Evolutionary conservation across 2,888 invertebrate genomes (phyloP).

Genomic region (Mesoligia furuncula): DNA sequence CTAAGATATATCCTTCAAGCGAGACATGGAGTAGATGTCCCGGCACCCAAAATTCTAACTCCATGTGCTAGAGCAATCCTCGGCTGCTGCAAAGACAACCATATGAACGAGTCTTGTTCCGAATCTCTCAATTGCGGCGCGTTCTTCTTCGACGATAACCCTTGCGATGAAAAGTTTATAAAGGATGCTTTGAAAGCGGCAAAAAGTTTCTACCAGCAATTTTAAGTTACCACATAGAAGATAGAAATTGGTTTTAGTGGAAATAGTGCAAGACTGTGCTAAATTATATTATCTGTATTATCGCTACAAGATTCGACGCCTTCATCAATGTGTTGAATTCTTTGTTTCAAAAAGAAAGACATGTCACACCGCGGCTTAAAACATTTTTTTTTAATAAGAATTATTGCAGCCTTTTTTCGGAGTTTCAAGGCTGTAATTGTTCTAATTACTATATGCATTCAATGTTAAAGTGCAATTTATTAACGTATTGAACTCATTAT

Average conservation of each 20-base stretch:
- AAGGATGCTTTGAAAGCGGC: slow-evolving; percentile 90
- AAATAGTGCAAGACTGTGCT: slow-evolving; percentile 34
- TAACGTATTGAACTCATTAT: slow-evolving; percentile 11
- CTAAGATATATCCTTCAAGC: slow-evolving; percentile 77
- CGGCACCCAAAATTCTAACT: slow-evolving; percentile 80
- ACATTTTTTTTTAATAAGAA: neutral
- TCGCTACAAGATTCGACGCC: neutral
- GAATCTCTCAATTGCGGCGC: slow-evolving; percentile 93
- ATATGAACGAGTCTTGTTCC: slow-evolving; percentile 91
- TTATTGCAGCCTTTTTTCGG: neutral
- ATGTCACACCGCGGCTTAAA: neutral
- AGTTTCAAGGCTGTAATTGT: slow-evolving; percentile 35
- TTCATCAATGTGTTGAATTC: slow-evolving; percentile 9
- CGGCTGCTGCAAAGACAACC: slow-evolving; percentile 92
- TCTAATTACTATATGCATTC: slow-evolving; percentile 21
- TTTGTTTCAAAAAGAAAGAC: slow-evolving; percentile 1
- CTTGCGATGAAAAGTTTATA: slow-evolving; percentile 92
- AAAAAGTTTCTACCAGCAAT: slow-evolving; percentile 80
- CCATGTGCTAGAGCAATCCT: slow-evolving; percentile 94
- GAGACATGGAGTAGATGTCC: slow-evolving; percentile 69
- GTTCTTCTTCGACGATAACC: slow-evolving; percentile 94
- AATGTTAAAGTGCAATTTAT: slow-evolving; percentile 17
- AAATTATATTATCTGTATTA: slow-evolving; percentile 29
- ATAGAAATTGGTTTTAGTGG: slow-evolving; percentile 20
- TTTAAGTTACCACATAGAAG: slow-evolving; percentile 52